Evolutionary conservation across 2,113 vertebrate species (phyloP), one percentile per base, ranked within the genome.

Genomic region (Etheostoma spectabile): DNA sequence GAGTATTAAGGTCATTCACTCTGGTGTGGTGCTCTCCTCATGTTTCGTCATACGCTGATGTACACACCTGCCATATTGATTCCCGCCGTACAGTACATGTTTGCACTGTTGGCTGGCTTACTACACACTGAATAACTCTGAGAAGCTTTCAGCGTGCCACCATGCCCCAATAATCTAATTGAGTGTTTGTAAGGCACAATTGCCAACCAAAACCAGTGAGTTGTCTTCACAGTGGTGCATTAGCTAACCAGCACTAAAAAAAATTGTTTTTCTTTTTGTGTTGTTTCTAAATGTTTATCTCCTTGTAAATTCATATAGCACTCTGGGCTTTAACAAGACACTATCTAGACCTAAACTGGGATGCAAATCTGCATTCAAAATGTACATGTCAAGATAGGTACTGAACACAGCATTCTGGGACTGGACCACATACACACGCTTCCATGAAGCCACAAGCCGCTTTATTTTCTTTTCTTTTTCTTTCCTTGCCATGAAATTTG

Each of bases 371-470:
- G 16, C 73, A 12, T 56, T n/a, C 3, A 24, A 46, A 66, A 57
- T 18, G 73, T 52, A 59, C 69, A 74, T 80, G 72, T 87, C 49
- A 75, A 61, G 27, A 51, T 48, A 22, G 61, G 16, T 11, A 8
- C 55, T 66, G 57, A 62, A 24, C 0, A n/a, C n/a, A 16, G 38
- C 67, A 30, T 21, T 42, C 21, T 82, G 82, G 84, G 57, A 66
- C 66, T 64, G 45, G 45, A 35, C 80, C 38, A 33, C 63, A 42
- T 3, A 42, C 38, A 18, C n/a, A n/a, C 8, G 6, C 60, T 57
- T 45, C 22, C 5, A 55, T 33, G 33, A 63, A 72, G 11, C 38
- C 8, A 22, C 49, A 35, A 35, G 30, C 21, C 0, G 1, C 42
- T 33, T 27, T 10, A 19, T 14, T 0, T 42, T n/a, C 1, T 10